These are phyloP conservation scores for Syngnathus typhle DNA, from an alignment of 2,113 vertebrate genomes.

Conservation along the genomic window DNA sequence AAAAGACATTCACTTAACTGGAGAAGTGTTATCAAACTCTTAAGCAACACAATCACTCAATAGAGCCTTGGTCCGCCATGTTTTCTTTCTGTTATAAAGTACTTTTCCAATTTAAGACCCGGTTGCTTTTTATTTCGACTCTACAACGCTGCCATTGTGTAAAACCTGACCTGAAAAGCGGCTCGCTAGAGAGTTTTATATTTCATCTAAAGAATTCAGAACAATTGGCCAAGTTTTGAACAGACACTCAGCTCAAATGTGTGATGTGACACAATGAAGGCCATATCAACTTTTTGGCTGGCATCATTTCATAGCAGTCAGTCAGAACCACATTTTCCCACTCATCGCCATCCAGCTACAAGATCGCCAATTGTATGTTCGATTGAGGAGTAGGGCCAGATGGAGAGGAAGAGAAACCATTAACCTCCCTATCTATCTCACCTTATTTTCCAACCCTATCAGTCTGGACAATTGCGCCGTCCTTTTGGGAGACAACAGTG, in stretches of 20 bases:
- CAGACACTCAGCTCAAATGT: slow-evolving; percentile 3
- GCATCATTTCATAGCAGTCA: slow-evolving; percentile 41
- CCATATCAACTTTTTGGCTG: slow-evolving; percentile 42
- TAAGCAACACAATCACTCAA: not conserved
- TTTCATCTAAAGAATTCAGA: not conserved
- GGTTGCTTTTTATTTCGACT: not conserved
- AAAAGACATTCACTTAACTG: not conserved
- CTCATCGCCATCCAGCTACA: slow-evolving; percentile 47
- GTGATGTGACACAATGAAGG: slow-evolving; percentile 18
- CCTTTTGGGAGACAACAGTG: slow-evolving; percentile 41
- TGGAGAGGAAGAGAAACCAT: slow-evolving; percentile 41
- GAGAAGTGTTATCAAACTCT: not conserved
- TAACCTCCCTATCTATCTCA: slow-evolving; percentile 55
- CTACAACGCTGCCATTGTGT: not conserved
- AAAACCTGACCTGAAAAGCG: not conserved
- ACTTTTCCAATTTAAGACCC: not conserved
- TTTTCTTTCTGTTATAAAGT: not conserved
- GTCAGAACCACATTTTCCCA: slow-evolving; percentile 22
- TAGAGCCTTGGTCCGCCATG: not conserved
- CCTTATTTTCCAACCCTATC: slow-evolving; percentile 55
- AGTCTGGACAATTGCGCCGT: slow-evolving; percentile 49
- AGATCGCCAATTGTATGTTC: slow-evolving; percentile 31
- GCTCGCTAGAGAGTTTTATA: not conserved
- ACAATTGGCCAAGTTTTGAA: not conserved
- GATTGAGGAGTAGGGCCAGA: slow-evolving; percentile 38